A percentile compares a stretch with the other conserved stretches of the same genome.
Conservation (phyloP, 2,888 invertebrate species). For the Drosophila borealis region DNA sequence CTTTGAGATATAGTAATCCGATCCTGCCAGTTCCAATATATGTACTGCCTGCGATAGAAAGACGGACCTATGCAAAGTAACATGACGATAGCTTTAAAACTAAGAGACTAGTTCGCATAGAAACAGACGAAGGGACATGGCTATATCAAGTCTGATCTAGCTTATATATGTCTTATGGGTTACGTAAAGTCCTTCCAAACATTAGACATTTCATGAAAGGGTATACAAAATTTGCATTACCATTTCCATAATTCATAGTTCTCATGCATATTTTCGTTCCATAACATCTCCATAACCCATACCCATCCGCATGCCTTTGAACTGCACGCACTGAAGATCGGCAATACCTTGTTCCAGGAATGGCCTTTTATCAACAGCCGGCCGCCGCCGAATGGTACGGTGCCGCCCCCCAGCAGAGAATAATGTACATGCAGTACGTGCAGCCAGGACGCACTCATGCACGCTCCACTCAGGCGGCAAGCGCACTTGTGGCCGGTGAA, state of each 20-base stretch:
- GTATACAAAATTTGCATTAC: no score
- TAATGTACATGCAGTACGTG: constrained; percentile 84
- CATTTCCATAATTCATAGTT: not conserved
- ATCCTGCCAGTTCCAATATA: no score
- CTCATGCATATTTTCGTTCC: constrained; percentile 11
- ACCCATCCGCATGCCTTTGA: constrained; percentile 2
- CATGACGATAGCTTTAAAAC: no score
- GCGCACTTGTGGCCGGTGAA: constrained; percentile 84
- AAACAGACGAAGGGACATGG: no score
- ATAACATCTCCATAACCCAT: constrained; percentile 6
- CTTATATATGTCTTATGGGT: no score
- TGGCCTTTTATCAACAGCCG: constrained; percentile 82
- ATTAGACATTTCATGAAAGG: no score
- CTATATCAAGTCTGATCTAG: no score
- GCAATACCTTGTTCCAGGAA: constrained; percentile 74
- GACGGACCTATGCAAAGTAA: no score
- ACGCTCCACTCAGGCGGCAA: constrained; percentile 82
- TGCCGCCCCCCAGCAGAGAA: constrained; percentile 71
- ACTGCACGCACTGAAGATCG: constrained; percentile 59
- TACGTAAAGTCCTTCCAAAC: no score
- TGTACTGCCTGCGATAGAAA: no score
- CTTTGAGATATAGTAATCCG: no score
- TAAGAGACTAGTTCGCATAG: no score
- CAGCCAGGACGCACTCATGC: constrained; percentile 81
- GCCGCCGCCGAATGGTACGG: constrained; percentile 80